A percentile compares a stretch with the other conserved stretches of the same genome.
These are phyloP conservation scores for Caenorhabditis sulstoni DNA, from an alignment of 2,888 invertebrate species.

Conservation along the genomic window DNA sequence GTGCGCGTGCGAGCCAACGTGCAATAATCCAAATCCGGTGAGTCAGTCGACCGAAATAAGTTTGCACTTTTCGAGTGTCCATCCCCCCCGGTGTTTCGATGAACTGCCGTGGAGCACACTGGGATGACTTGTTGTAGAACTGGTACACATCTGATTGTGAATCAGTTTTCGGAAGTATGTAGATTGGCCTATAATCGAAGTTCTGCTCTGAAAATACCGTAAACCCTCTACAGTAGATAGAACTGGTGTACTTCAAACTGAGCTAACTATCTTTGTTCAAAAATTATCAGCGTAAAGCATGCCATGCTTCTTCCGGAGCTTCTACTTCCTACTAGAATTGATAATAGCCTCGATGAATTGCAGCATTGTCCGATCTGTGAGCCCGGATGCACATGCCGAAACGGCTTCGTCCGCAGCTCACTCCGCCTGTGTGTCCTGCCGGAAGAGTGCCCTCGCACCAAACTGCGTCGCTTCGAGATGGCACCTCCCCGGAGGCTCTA, in stretches of 20 bases:
- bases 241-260: no score
- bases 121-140: no score
- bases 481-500: slow-evolving; percentile 38
- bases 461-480: slow-evolving; percentile 37
- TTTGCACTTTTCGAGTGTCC: background rate
- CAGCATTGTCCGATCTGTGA: slow-evolving; percentile 30
- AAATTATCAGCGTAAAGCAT: no score
- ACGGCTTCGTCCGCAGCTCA: slow-evolving; percentile 38
- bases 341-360: background rate
- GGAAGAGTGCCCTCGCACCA: slow-evolving; percentile 46
- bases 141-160: no score
- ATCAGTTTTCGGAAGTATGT: no score
- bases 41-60: background rate
- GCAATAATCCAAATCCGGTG: slow-evolving; percentile 49
- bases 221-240: no score
- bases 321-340: background rate
- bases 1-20: slow-evolving; percentile 44
- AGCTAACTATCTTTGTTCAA: no score
- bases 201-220: no score
- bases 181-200: no score
- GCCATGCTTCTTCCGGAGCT: no score
- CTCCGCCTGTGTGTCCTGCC: slow-evolving; percentile 48
- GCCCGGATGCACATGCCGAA: slow-evolving; percentile 46
- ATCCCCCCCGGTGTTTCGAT: background rate
- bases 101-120: no score